phyloP scores from a whole-genome alignment of 2,113 vertebrate species.

The Sapayoa aenigma region DNA sequence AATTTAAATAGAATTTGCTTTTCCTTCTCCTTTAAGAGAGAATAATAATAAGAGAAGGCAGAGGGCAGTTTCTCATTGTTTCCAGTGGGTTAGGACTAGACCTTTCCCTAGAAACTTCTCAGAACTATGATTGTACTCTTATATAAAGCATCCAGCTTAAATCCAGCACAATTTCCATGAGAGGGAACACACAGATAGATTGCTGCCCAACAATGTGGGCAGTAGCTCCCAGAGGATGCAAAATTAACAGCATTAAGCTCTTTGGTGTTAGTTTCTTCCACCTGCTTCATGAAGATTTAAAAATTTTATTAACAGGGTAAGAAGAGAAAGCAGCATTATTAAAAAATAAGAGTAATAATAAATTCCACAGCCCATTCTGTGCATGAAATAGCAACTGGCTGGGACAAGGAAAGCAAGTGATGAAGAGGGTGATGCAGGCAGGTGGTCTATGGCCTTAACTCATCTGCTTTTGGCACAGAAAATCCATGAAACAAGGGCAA shows the following conservation, averaged over 20 bases:
- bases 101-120: not conserved
- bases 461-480: constrained; percentile 16
- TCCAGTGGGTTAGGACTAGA: not conserved
- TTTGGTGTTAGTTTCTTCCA: not conserved
- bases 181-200: not conserved
- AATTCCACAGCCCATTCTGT: not conserved
- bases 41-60: not conserved
- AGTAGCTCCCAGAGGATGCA: not conserved
- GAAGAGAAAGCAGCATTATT: not conserved
- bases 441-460: not conserved
- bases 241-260: not conserved
- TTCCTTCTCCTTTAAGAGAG: not conserved
- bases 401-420: not conserved
- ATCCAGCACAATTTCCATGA: not conserved
- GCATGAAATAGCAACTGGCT: not conserved
- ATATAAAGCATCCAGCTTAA: not conserved
- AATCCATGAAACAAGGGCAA: not conserved
- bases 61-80: not conserved
- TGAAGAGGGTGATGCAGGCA: not conserved
- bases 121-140: not conserved
- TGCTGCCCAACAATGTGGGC: fast-evolving
- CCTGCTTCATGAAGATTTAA: not conserved
- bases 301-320: not conserved
- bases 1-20: not conserved
- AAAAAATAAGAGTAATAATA: not conserved